A percentile compares a stretch with the other conserved stretches of the same genome.
These are phyloP conservation scores for Zophobas morio DNA, from an alignment of 1,140 invertebrate genomes.

Conservation along the genomic window DNA sequence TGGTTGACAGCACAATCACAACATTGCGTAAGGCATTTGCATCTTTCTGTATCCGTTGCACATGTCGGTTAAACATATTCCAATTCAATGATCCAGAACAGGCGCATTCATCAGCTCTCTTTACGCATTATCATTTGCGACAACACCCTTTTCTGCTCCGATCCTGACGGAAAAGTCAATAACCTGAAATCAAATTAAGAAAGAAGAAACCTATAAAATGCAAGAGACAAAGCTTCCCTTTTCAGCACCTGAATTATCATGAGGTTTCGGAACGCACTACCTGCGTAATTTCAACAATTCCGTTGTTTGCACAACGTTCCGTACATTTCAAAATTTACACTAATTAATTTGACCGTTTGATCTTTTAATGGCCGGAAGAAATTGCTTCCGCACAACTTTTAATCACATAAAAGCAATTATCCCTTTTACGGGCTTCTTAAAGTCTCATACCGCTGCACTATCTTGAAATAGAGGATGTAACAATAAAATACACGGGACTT, in stretches of 20 bases:
- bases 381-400: conserved; percentile 7
- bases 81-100: conserved; percentile 14
- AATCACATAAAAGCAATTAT: conserved; percentile 23
- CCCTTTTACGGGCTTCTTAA: conserved; percentile 8
- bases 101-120: not conserved
- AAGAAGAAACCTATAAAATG: conserved; percentile 7
- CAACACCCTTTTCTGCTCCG: conserved; percentile 3
- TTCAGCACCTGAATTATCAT: not conserved
- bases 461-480: conserved; percentile 10
- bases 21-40: conserved; percentile 33
- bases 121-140: not conserved
- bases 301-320: too few relatives aligned
- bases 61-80: conserved; percentile 22
- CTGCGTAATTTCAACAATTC: too few relatives aligned
- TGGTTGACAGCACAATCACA: conserved; percentile 30
- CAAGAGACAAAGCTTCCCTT: not conserved
- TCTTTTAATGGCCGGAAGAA: not conserved
- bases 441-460: conserved; percentile 10
- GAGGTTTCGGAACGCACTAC: not conserved
- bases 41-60: conserved; percentile 40
- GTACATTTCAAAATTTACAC: not conserved
- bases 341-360: not conserved
- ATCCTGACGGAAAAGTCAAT: conserved; percentile 1
- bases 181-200: conserved; percentile 25
- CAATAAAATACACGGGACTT: conserved; percentile 23